Conservation (phyloP, 2,888 invertebrate species). For the Orthosia cruda region DNA sequence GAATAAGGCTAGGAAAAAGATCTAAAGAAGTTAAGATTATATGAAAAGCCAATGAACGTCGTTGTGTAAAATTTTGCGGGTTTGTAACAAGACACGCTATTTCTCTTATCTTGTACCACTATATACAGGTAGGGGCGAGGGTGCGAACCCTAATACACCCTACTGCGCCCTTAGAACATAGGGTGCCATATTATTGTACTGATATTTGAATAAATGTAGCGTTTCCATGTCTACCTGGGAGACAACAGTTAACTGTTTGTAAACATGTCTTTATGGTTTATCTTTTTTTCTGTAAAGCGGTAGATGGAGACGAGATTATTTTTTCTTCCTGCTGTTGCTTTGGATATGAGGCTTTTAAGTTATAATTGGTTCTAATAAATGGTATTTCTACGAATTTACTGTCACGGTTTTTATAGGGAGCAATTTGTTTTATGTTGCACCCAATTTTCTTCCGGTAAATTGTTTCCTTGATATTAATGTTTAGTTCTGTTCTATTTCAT, state of each 20-base stretch:
- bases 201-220: conserved; percentile 69
- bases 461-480: neutral
- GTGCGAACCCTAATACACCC: conserved; percentile 69
- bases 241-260: conserved; percentile 37
- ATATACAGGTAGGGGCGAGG: conserved; percentile 64
- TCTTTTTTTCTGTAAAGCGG: neutral
- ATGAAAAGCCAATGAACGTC: no score
- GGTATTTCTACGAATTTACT: neutral
- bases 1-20: no score
- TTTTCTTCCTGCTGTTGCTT: neutral
- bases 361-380: no score
- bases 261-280: conserved; percentile 1
- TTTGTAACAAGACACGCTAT: neutral
- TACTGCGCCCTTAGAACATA: conserved; percentile 52
- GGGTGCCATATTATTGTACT: conserved; percentile 56
- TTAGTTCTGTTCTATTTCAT: neutral
- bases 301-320: neutral
- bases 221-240: conserved; percentile 58
- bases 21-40: no score
- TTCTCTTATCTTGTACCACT: conserved; percentile 13
- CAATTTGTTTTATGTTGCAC: neutral
- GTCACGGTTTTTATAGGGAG: neutral
- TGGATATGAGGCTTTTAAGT: neutral
- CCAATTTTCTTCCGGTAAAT: neutral
- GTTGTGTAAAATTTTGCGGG: neutral